Evolutionary conservation across 2,888 invertebrate species (phyloP).

Genomic region (Agonopterix heracliana): DNA sequence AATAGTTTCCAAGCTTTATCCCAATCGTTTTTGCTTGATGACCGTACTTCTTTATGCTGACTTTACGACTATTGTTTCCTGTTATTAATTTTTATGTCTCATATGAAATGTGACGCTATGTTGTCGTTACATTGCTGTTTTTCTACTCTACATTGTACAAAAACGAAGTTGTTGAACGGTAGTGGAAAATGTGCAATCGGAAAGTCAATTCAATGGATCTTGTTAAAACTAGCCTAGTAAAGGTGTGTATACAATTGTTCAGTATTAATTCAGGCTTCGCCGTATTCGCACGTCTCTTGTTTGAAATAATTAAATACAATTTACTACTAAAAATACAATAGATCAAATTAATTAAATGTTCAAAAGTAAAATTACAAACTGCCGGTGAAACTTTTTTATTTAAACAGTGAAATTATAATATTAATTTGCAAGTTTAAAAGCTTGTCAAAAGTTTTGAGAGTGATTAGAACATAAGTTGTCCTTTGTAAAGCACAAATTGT

Average conservation of each 20-base stretch:
- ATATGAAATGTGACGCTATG: constrained; percentile 1
- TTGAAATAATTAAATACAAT: neutral
- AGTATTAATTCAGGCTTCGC: constrained; percentile 49
- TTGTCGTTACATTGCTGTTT: constrained; percentile 21
- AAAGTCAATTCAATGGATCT: constrained; percentile 15
- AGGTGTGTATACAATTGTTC: constrained; percentile 27
- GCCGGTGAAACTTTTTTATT: no score
- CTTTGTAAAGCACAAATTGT: no score
- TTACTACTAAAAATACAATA: no score
- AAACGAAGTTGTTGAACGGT: no score
- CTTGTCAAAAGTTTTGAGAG: no score
- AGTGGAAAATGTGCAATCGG: constrained; percentile 18
- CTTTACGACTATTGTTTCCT: constrained; percentile 41
- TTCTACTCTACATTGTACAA: constrained; percentile 13
- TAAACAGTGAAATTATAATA: no score
- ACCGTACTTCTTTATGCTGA: constrained; percentile 41
- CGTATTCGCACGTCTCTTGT: constrained; percentile 35
- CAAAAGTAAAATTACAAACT: no score
- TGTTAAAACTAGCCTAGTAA: constrained; percentile 20
- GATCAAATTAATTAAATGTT: no score
- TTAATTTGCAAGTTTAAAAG: no score
- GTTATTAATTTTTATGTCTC: constrained; percentile 29
- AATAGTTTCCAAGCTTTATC: constrained; percentile 34
- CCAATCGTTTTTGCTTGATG: constrained; percentile 35
- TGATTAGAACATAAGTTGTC: no score